Evolutionary conservation across 2,888 invertebrate genomes (phyloP).

Genomic region (Diadegma fenestrale): DNA sequence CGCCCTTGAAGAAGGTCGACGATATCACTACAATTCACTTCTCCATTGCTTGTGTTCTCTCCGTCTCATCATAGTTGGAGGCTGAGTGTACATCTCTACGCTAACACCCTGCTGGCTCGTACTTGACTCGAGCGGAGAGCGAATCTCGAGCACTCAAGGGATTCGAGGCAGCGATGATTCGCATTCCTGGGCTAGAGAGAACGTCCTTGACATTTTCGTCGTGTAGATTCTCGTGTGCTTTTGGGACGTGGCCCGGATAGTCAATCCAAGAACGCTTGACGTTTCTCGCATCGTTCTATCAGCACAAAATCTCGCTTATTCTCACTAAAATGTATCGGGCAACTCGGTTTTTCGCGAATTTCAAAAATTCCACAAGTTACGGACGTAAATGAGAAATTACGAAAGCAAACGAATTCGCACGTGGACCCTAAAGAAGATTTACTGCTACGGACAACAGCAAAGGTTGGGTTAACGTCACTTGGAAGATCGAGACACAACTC

Average conservation of each 20-base stretch:
- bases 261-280: neutral
- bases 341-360: constrained; percentile 59
- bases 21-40: constrained; percentile 51
- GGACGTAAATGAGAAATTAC: neutral
- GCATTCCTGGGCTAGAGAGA: constrained; percentile 67
- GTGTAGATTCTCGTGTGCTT: constrained; percentile 45
- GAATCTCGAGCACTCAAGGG: constrained; percentile 71
- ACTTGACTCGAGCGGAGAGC: constrained; percentile 61
- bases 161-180: constrained; percentile 68
- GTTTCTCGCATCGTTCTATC: constrained; percentile 13
- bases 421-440: neutral
- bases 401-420: neutral
- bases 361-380: constrained; percentile 40
- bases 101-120: constrained; percentile 22
- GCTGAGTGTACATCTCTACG: constrained; percentile 1
- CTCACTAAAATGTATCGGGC: constrained; percentile 63
- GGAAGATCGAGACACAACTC: constrained; percentile 19
- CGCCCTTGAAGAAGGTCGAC: constrained; percentile 53
- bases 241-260: neutral
- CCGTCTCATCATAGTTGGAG: constrained; percentile 1
- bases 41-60: constrained; percentile 19
- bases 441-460: neutral
- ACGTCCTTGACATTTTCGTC: constrained; percentile 59
- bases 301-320: constrained; percentile 7
- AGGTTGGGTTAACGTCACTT: constrained; percentile 7